These are phyloP conservation scores for Sarcophaga subvicina DNA, from an alignment of 2,888 invertebrate genomes.

Conservation along the genomic window DNA sequence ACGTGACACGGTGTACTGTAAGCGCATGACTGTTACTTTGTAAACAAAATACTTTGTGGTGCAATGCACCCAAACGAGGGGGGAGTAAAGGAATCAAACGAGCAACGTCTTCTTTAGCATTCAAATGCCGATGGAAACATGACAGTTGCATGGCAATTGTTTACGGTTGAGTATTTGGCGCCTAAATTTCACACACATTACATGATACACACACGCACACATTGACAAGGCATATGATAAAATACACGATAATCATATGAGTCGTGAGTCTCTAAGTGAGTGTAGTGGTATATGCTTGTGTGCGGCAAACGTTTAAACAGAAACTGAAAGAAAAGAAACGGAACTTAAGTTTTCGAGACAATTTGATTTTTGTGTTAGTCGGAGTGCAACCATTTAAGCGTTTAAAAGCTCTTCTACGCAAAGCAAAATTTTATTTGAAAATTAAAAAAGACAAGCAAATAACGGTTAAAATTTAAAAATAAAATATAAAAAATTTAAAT, in stretches of 20 bases:
- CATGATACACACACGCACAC: background rate
- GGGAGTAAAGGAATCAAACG: background rate
- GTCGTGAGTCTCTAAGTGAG: too few relatives aligned
- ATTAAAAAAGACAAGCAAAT: background rate
- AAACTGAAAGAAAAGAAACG: constrained; percentile 37
- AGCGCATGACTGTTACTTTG: constrained; percentile 56
- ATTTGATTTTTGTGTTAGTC: constrained; percentile 69
- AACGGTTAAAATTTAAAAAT: constrained; percentile 54
- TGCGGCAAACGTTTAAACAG: constrained; percentile 15
- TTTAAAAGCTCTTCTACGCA: constrained; percentile 64
- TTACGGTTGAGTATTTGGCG: constrained; percentile 59
- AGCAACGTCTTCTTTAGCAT: background rate
- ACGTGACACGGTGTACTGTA: constrained; percentile 20
- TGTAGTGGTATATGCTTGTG: background rate
- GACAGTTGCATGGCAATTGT: constrained; percentile 33
- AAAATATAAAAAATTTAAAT: background rate
- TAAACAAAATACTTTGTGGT: constrained; percentile 59
- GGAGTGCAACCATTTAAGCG: constrained; percentile 70
- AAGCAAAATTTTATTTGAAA: background rate
- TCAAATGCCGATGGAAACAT: constrained; percentile 7
- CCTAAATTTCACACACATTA: constrained; percentile 65
- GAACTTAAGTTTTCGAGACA: constrained; percentile 63
- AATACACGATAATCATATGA: background rate
- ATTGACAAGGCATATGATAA: background rate
- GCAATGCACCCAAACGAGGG: constrained; percentile 55